Base-by-base conservation (phyloP, 2,797 vertebrate genomes). In the Tarsius wallacei region DNA sequence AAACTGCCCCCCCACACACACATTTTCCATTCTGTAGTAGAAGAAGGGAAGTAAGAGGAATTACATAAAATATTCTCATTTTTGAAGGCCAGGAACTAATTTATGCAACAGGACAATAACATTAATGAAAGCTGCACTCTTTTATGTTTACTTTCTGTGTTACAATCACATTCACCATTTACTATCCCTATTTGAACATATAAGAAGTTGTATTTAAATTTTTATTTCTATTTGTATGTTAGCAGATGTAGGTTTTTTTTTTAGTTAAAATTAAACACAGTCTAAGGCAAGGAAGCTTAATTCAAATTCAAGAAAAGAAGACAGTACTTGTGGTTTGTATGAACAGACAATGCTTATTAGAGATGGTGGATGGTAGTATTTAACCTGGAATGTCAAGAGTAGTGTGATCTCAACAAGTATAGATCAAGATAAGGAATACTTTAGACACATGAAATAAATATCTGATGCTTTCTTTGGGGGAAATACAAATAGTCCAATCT, bases 201-300 rank as follows among this genome's bases (percentile, higher is more conserved):
- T 6, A 81, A n/a, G 22, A 89, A 94, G 6, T 61, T 70, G 31
- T 91, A n/a, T 80, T 85, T 81, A 81, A 61, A 59, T 73, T 89
- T 85, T 88, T 85, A 88, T 84, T 88, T 5, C 22, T 66, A 80
- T 91, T 91, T 82, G 36, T 91, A 89, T 55, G 49, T 89, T 82
- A 7, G 42, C 17, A 89, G 61, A 86, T 89, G 68, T 57, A 91
- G 22, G 88, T 89, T 85, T 64, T 91, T 95, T 71, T 64, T 91
- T 95, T 71, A 87, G 21, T 36, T 21, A 88, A 93, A 93, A 84
- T 68, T 64, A 91, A 93, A 77, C 71, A n/a, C 49, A 82, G 89
- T 71, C 22, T 89, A 81, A 86, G 33, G 47, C 33, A 89, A 93
- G 13, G 31, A 93, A 64, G 19, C 31, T 77, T 80, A 94, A 85